Conservation (phyloP, 2,797 vertebrate genomes). For the Danio kyathit region DNA sequence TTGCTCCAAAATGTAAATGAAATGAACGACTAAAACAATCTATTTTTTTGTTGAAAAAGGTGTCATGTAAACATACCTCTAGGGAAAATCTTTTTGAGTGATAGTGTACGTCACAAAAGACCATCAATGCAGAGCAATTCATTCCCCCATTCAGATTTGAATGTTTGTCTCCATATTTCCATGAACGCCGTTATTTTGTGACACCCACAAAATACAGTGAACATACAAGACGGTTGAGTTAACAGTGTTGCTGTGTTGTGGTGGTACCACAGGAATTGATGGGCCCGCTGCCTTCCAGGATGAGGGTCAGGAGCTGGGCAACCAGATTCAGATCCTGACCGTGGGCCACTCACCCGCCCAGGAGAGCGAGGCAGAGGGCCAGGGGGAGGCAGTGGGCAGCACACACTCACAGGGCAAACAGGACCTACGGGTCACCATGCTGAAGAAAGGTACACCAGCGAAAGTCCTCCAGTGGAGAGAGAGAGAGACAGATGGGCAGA, state of each 20-base stretch:
- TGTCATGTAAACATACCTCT: no score
- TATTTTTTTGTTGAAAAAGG: no score
- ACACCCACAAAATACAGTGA: neutral
- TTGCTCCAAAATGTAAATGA: no score
- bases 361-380: conserved; percentile 77
- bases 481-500: conserved; percentile 43
- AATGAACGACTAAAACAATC: no score
- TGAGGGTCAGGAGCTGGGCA: conserved; percentile 81
- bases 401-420: conserved; percentile 88
- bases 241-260: conserved; percentile 51
- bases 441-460: conserved; percentile 90
- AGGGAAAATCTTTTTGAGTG: no score
- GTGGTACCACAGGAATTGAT: conserved; percentile 85
- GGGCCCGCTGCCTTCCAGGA: conserved; percentile 90
- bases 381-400: conserved; percentile 84
- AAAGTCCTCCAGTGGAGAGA: conserved; percentile 27
- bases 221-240: conserved; percentile 28
- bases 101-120: neutral
- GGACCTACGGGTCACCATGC: conserved; percentile 93
- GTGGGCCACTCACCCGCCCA: conserved; percentile 84
- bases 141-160: conserved; percentile 28
- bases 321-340: conserved; percentile 91
- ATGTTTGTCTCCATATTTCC: conserved; percentile 41
- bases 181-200: conserved; percentile 23
- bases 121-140: neutral